Evolutionary conservation across 2,113 vertebrate species (phyloP), one percentile per base, ranked within the genome.

Genomic region (Mustelus asterias): DNA sequence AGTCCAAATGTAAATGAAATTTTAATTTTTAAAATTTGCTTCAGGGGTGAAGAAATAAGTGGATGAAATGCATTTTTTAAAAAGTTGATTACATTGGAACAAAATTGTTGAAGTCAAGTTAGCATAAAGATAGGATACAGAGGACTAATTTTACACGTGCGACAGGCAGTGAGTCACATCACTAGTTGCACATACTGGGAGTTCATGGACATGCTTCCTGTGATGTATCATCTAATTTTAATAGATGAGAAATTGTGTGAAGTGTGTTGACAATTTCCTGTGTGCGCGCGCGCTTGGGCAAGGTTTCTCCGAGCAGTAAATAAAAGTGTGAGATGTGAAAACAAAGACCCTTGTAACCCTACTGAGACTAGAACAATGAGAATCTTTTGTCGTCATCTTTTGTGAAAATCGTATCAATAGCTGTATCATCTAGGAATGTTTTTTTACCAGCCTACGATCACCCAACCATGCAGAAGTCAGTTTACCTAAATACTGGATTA

Each of bases 401-500:
- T 95, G 69, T 41, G 94, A 72, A 95, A 72, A 72, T 8, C 5
- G 24, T 13, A 9, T 95, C 65, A 72, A 95, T 95, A 95, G 94
- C 69, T 72, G 67, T 72, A 54, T 72, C 94, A 72, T 76, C 44
- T 95, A 67, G 92, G 20, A 94, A 94, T 94, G 94, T 85, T 96
- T 54, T 96, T 96, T 96, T 96, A 97, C 0, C 96, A 99, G 99
- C 98, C 72, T 99, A 99, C 96, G 98, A 97, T 94, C 99, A 98
- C 96, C 97, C 98, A 65, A 95, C 33, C 63, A 97, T 96, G 44
- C 97, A 96, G 96, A 99, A 99, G 90, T 97, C 98, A 86, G 98
- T 98, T 97, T 99, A 98, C 97, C 97, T 99, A 96, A 99, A 99
- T 97, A 99, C 99, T 89, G 99, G 99, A 94, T 97, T 99, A 97